Evolutionary conservation across 2,113 vertebrate species (phyloP), one percentile per base, ranked within the genome.

Genomic region (Leucopsar rothschildi): DNA sequence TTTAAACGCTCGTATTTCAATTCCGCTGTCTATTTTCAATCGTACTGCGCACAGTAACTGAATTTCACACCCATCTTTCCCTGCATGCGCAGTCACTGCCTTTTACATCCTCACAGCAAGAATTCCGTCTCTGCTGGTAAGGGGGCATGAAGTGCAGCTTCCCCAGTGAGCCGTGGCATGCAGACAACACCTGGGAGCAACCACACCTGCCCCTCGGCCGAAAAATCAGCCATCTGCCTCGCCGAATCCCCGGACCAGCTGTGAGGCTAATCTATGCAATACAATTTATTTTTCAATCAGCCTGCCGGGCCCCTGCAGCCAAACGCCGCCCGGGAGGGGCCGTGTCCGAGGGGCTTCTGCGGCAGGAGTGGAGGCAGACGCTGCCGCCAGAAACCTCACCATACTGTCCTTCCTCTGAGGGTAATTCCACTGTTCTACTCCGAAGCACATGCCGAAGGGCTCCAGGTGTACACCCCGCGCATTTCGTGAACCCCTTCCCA

Each of bases 221-320:
- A 49, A 83, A 88, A 81, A 73, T 55, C 63, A 55, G 47, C 47
- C 77, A 81, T 65, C 60, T 17, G 2, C 37, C 64, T 88, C 35
- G 23, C 19, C 5, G 0, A 53, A 45, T 50, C 42, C 64, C 4
- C 15, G 35, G 33, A 27, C 81, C 77, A 73, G 81, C 92, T 84
- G 83, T 7, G 81, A 89, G 60, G 53, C 27, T 91, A 89, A 86
- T 82, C 44, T 45, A 63, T 82, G 81, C 47, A 33, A 68, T 15
- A 71, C 56, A 68, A 87, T 95, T 95, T 92, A 78, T 91, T 96
- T 95, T 91, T 77, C 80, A 83, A 93, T 86, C 91, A 82, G 57
- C 53, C 35, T 35, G n/a, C 42, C 4, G 0, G 15, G 63, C 28
- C 47, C 22, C 59, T 52, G 31, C 53, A 90, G 76, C 71, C 75